A percentile compares a stretch with the other conserved stretches of the same genome.
Conservation (phyloP, 2,888 invertebrate species). For the Sphaeridia pumilis region DNA sequence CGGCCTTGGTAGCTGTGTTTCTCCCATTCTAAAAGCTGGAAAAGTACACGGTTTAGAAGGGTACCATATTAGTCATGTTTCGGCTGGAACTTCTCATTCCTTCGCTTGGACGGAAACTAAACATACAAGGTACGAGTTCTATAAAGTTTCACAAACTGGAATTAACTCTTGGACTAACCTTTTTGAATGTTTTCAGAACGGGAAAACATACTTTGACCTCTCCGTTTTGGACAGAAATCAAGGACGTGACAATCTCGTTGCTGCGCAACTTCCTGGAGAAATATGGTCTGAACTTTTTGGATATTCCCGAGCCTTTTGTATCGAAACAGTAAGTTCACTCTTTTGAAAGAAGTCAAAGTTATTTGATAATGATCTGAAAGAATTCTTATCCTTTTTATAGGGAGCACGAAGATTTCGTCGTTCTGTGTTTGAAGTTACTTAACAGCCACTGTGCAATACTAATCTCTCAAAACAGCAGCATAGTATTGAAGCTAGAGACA, state of each 20-base stretch:
- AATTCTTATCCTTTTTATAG: conserved; percentile 37
- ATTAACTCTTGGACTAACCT: too few species aligned
- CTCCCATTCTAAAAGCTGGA: conserved; percentile 48
- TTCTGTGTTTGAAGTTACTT: conserved; percentile 47
- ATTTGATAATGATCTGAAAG: too few species aligned
- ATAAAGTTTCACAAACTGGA: too few species aligned
- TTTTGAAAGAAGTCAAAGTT: too few species aligned
- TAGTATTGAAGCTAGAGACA: conserved; percentile 44
- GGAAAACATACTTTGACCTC: background rate
- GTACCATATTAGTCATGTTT: conserved; percentile 48
- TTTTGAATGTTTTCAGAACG: background rate
- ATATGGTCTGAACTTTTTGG: conserved; percentile 46
- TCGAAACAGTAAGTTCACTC: conserved; percentile 39
- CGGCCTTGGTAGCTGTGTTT: conserved; percentile 51
- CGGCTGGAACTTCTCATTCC: conserved; percentile 53
- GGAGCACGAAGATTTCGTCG: conserved; percentile 49
- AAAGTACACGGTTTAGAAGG: conserved; percentile 48
- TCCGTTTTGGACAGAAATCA: conserved; percentile 52
- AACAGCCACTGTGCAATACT: conserved; percentile 50
- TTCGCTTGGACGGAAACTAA: conserved; percentile 47
- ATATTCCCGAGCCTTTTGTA: conserved; percentile 43
- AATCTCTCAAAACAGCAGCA: conserved; percentile 42
- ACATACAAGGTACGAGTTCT: conserved; percentile 8
- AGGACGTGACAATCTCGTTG: conserved; percentile 49
- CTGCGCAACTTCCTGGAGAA: conserved; percentile 48